These are phyloP conservation scores for Anisognathus igniventris DNA, from an alignment of 2,797 vertebrate genomes.

Conservation along the genomic window DNA sequence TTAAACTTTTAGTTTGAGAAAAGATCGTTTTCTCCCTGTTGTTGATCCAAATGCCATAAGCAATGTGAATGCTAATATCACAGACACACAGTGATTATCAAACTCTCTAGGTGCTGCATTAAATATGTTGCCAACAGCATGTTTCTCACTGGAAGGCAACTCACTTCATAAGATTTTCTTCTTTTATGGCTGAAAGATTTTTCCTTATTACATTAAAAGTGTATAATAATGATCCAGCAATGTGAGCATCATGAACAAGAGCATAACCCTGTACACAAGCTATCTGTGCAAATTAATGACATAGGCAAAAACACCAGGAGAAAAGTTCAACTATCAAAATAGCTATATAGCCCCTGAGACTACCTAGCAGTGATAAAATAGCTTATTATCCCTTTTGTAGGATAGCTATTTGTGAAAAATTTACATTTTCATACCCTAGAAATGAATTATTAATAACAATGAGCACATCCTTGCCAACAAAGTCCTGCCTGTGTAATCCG, in stretches of 20 bases:
- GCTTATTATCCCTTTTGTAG: neutral
- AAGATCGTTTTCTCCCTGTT: constrained; percentile 46
- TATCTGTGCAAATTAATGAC: neutral
- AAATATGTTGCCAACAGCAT: constrained; percentile 38
- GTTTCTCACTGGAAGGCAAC: constrained; percentile 56
- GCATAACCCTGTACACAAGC: neutral
- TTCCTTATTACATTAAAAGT: neutral
- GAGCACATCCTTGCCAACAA: neutral
- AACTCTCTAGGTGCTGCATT: constrained; percentile 21
- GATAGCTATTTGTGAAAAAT: neutral
- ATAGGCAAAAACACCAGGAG: neutral
- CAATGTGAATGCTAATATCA: constrained; percentile 25
- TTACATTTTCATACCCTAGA: neutral
- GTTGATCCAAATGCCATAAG: constrained; percentile 60
- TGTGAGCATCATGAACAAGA: neutral
- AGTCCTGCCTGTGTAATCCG: neutral
- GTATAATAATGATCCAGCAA: neutral
- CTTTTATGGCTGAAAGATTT: constrained; percentile 14
- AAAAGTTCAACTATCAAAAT: neutral
- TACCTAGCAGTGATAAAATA: neutral
- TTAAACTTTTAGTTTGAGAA: constrained; percentile 54
- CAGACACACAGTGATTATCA: constrained; percentile 19
- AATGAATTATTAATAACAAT: neutral
- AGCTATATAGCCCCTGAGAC: neutral
- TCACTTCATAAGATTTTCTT: constrained; percentile 10